phyloP scores from a whole-genome alignment of 2,113 vertebrate genomes.

The Scolopax mira region DNA sequence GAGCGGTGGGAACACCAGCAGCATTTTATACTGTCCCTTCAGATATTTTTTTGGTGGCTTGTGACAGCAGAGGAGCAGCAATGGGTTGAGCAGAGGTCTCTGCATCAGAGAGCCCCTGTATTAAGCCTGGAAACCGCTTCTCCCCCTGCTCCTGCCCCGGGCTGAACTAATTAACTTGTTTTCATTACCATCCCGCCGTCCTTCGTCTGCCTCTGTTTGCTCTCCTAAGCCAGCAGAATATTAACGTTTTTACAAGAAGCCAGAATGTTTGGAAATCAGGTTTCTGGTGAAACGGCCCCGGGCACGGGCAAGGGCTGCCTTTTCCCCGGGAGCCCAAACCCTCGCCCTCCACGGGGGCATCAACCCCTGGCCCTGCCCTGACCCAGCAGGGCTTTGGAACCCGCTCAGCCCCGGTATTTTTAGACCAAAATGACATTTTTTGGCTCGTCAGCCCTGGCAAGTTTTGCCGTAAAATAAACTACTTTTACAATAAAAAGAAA shows the following conservation, averaged over 20 bases:
- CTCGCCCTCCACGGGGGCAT: background rate
- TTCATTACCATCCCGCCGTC: background rate
- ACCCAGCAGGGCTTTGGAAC: background rate
- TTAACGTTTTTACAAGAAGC: background rate
- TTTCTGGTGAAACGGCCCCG: background rate
- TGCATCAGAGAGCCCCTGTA: background rate
- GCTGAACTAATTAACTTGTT: background rate
- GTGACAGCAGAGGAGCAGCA: background rate
- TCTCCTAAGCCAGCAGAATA: background rate
- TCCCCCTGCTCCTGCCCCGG: background rate
- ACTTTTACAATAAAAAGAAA: slow-evolving; percentile 29
- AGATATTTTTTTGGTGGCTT: background rate
- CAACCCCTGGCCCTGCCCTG: background rate
- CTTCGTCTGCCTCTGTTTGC: background rate
- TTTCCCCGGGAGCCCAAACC: background rate
- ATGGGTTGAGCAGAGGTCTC: background rate
- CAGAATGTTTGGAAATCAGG: background rate
- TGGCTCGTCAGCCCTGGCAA: slow-evolving; percentile 12
- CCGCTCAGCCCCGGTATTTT: slow-evolving; percentile 8
- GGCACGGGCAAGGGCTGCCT: background rate
- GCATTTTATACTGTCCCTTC: background rate
- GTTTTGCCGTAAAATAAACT: slow-evolving; percentile 35
- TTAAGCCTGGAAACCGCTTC: background rate
- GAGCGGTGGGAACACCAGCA: background rate
- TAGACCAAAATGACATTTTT: slow-evolving; percentile 12